Evolutionary conservation across 1,140 invertebrate genomes (phyloP).

Genomic region (Latrodectus geometricus): DNA sequence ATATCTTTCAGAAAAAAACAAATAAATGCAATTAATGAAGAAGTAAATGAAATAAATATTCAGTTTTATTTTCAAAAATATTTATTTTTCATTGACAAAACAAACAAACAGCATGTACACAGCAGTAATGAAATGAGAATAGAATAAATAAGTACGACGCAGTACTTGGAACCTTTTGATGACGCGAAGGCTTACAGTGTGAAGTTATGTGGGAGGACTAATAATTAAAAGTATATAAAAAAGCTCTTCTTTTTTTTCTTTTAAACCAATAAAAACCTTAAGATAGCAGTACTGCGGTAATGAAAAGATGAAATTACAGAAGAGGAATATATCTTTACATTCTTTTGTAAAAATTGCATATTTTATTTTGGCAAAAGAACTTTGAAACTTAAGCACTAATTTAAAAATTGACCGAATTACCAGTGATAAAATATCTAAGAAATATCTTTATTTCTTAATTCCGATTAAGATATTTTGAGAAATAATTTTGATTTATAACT

Average conservation of each 20-base stretch:
- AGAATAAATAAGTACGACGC: conserved; percentile 60
- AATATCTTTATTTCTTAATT: too few species aligned
- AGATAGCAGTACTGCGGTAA: conserved; percentile 42
- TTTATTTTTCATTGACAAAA: conserved; percentile 57
- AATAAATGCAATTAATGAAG: too few species aligned
- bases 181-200: conserved; percentile 3
- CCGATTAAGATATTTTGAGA: too few species aligned
- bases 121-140: conserved; percentile 58
- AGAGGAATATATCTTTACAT: background rate
- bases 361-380: too few species aligned
- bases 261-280: background rate
- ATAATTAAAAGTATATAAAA: background rate
- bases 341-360: too few species aligned
- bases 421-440: too few species aligned
- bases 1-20: too few species aligned
- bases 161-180: conserved; percentile 43
- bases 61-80: background rate
- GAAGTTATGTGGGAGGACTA: background rate
- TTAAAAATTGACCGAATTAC: too few species aligned
- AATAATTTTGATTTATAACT: too few species aligned
- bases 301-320: conserved; percentile 22
- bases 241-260: conserved; percentile 24
- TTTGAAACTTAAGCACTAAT: too few species aligned
- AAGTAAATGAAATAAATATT: too few species aligned
- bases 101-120: conserved; percentile 60